Conservation (phyloP, 2,797 vertebrate species). For the Mormyrops boulengeri region DNA sequence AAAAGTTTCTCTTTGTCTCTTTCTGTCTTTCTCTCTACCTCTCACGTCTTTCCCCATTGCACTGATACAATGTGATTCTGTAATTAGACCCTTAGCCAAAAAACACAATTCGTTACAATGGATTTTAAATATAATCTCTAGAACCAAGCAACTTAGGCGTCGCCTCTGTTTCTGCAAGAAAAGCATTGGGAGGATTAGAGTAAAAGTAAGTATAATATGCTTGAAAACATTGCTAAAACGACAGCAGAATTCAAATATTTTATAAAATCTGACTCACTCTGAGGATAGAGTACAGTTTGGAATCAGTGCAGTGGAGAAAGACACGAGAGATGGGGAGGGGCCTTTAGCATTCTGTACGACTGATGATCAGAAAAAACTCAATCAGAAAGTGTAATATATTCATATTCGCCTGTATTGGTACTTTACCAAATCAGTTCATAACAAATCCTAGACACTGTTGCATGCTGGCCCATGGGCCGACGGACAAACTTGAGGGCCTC, state of each 20-base stretch:
- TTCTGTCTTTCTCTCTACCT: background rate
- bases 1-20: background rate
- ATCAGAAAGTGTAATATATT: background rate
- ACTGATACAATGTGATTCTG: background rate
- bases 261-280: background rate
- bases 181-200: background rate
- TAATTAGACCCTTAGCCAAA: background rate
- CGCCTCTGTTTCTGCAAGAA: background rate
- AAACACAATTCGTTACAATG: background rate
- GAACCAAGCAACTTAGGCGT: background rate
- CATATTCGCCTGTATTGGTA: background rate
- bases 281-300: background rate
- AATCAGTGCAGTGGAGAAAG: background rate
- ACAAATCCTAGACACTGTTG: background rate
- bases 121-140: background rate
- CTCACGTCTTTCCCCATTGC: background rate
- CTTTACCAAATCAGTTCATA: background rate
- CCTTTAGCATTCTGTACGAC: background rate
- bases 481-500: background rate
- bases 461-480: background rate
- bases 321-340: background rate
- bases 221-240: background rate
- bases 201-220: background rate
- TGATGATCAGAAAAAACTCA: background rate
- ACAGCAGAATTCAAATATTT: background rate